Conservation (phyloP, 2,888 invertebrate species). For the Cerceris ruficornis region DNA sequence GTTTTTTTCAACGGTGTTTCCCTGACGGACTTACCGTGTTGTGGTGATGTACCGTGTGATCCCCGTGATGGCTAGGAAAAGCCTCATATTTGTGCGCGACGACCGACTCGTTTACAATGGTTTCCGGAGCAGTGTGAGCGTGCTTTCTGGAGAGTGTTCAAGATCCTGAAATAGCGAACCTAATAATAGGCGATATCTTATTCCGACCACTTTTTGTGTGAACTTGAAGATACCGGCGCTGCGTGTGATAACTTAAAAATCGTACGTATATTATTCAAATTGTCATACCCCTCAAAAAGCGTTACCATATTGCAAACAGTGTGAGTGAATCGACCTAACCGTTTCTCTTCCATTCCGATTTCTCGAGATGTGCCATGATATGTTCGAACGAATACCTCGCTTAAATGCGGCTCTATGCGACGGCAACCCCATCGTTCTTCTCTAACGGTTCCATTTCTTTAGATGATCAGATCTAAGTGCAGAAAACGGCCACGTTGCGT, state of each 20-base stretch:
- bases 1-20: slow-evolving; percentile 40
- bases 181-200: slow-evolving; percentile 72
- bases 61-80: slow-evolving; percentile 34
- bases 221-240: slow-evolving; percentile 71
- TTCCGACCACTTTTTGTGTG: slow-evolving; percentile 71
- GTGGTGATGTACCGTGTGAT: slow-evolving; percentile 47
- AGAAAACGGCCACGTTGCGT: slow-evolving; percentile 1
- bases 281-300: slow-evolving; percentile 1
- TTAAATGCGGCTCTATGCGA: neutral
- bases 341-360: neutral
- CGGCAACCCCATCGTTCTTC: neutral
- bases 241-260: slow-evolving; percentile 54
- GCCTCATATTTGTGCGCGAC: slow-evolving; percentile 33
- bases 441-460: neutral
- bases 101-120: slow-evolving; percentile 53
- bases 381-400: too few species aligned
- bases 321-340: neutral
- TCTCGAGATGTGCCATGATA: neutral
- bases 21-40: slow-evolving; percentile 30
- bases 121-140: slow-evolving; percentile 60
- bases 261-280: slow-evolving; percentile 60
- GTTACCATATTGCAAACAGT: slow-evolving; percentile 16
- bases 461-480: neutral
- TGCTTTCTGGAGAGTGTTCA: slow-evolving; percentile 66
- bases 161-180: slow-evolving; percentile 69